These are phyloP conservation scores for Macrostomum cliftonense DNA, from an alignment of 2,888 invertebrate species.

Conservation along the genomic window DNA sequence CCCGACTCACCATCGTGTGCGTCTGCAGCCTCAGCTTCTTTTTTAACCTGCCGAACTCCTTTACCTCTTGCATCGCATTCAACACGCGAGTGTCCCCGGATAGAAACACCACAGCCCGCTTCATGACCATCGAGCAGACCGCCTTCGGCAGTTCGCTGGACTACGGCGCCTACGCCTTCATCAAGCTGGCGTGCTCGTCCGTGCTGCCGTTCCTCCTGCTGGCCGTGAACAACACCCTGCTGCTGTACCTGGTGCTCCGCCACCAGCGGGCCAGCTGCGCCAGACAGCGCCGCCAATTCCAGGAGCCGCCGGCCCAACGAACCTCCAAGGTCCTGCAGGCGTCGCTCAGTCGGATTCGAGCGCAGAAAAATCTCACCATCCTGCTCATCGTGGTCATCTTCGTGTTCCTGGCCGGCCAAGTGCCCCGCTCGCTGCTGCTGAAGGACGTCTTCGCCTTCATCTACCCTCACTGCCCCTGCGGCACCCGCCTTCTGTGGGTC, in stretches of 20 bases:
- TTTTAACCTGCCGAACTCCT: slow-evolving; percentile 4
- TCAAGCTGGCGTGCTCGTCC: neutral
- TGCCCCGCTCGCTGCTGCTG: slow-evolving; percentile 2
- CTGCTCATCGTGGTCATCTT: slow-evolving; percentile 5
- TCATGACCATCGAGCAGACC: neutral
- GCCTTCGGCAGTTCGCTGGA: neutral
- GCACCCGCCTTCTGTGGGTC: too few species aligned
- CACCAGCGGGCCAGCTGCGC: neutral
- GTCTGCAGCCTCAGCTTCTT: slow-evolving; percentile 1
- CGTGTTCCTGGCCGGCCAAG: slow-evolving; percentile 4
- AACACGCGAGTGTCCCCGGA: neutral
- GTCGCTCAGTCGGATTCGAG: neutral
- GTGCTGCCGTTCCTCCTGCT: slow-evolving; percentile 2
- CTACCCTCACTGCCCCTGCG: neutral
- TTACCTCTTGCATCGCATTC: neutral
- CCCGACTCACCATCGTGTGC: neutral
- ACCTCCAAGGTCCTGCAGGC: neutral
- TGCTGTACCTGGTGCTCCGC: slow-evolving; percentile 1
- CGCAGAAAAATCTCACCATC: slow-evolving; percentile 4
- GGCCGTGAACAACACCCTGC: slow-evolving; percentile 2
- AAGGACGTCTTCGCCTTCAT: slow-evolving; percentile 1
- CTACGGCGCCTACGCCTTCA: neutral
- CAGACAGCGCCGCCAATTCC: too few species aligned
- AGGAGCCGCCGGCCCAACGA: neutral
- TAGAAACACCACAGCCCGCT: too few species aligned